These are phyloP conservation scores for Drosophila sucinea DNA, from an alignment of 1,140 invertebrate genomes.

Conservation along the genomic window DNA sequence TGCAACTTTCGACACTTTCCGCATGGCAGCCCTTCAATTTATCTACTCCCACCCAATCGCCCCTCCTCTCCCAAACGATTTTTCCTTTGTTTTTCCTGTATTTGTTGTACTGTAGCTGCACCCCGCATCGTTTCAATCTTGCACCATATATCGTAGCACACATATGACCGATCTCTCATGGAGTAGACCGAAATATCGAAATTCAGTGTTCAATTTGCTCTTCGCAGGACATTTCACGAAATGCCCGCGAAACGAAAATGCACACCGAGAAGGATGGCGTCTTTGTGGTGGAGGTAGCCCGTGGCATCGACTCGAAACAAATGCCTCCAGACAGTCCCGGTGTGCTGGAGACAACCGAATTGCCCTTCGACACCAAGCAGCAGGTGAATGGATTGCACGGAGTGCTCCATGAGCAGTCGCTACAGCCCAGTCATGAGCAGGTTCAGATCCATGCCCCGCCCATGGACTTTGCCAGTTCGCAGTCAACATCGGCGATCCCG, in stretches of 20 bases:
- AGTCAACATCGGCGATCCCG: constrained; percentile 11
- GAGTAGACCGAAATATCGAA: neutral
- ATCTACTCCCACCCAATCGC: constrained; percentile 32
- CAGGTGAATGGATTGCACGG: constrained; percentile 29
- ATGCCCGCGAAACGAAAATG: constrained; percentile 88
- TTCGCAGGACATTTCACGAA: constrained; percentile 86
- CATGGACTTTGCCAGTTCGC: constrained; percentile 50
- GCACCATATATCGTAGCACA: neutral
- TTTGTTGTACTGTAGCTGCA: constrained; percentile 44
- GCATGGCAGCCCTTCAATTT: constrained; percentile 66
- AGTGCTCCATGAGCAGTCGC: constrained; percentile 48
- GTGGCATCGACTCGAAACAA: constrained; percentile 74
- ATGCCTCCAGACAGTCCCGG: constrained; percentile 66
- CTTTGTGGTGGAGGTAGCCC: constrained; percentile 89
- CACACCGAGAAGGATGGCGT: constrained; percentile 89
- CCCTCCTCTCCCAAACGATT: neutral
- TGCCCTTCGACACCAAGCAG: constrained; percentile 64
- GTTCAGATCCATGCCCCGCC: constrained; percentile 82
- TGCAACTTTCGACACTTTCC: constrained; percentile 75
- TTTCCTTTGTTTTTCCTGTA: constrained; percentile 19
- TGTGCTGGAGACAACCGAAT: constrained; percentile 54
- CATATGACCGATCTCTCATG: neutral
- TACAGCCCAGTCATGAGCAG: constrained; percentile 70
- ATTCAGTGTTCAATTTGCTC: constrained; percentile 12
- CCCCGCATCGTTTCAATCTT: neutral